Evolutionary conservation across 2,113 vertebrate species (phyloP).

Genomic region (Platysternon megacephalum): DNA sequence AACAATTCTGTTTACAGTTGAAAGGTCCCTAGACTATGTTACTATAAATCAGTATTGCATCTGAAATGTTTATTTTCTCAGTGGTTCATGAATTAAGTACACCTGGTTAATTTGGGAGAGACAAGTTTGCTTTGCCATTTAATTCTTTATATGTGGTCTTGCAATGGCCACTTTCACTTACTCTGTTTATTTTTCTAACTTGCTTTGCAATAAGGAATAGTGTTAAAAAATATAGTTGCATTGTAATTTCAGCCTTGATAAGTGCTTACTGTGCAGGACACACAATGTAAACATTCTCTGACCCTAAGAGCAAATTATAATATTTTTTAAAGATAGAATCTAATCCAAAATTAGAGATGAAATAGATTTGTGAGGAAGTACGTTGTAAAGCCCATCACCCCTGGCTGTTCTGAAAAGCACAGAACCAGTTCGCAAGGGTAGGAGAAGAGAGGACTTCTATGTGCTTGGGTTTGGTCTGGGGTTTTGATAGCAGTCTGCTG

Average conservation of each 20-base stretch:
- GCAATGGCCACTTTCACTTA: neutral
- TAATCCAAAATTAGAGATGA: neutral
- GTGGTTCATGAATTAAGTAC: neutral
- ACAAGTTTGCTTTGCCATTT: neutral
- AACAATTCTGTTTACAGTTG: neutral
- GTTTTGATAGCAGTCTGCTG: neutral
- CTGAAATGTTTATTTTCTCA: neutral
- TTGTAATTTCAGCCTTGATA: neutral
- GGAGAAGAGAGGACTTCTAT: neutral
- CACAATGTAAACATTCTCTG: neutral
- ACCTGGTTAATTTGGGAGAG: neutral
- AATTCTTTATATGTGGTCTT: accelerated
- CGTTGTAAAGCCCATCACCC: neutral
- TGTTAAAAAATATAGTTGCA: neutral
- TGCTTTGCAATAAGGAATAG: neutral
- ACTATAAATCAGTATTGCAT: neutral
- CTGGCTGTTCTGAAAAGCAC: neutral
- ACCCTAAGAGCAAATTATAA: neutral
- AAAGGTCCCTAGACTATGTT: neutral
- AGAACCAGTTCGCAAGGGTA: neutral
- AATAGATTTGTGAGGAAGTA: neutral
- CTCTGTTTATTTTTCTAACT: neutral
- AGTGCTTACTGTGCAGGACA: neutral
- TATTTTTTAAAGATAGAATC: neutral
- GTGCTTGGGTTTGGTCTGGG: neutral